phyloP scores from a whole-genome alignment of 2,888 invertebrate genomes.

The Agrotis ipsilon region DNA sequence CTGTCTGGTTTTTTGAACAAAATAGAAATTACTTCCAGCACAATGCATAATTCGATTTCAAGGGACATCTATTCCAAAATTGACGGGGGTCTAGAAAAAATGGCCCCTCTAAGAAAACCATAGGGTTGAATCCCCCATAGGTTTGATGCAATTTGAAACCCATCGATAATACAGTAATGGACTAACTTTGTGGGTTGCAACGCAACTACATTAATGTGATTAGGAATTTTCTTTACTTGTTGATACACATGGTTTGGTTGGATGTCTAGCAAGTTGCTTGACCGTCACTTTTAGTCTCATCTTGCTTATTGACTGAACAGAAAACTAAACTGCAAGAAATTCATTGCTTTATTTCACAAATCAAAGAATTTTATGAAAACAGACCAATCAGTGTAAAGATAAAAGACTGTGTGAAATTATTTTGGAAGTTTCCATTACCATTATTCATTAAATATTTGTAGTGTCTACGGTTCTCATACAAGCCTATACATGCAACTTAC shows the following conservation, averaged over 20 bases:
- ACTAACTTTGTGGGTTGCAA: slow-evolving; percentile 86
- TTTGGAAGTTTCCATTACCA: background rate
- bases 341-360: no score
- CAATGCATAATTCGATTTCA: slow-evolving; percentile 56
- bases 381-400: background rate
- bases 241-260: slow-evolving; percentile 64
- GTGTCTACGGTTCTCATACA: background rate
- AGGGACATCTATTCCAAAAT: slow-evolving; percentile 54
- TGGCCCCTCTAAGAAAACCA: slow-evolving; percentile 62
- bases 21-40: slow-evolving; percentile 29
- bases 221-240: slow-evolving; percentile 77
- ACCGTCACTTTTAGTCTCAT: background rate
- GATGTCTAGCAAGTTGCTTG: slow-evolving; percentile 3
- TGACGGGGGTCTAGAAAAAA: slow-evolving; percentile 46
- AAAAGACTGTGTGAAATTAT: background rate
- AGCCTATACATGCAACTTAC: background rate
- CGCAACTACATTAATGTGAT: slow-evolving; percentile 88
- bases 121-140: slow-evolving; percentile 80
- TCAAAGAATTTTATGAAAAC: background rate
- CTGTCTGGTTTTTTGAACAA: background rate
- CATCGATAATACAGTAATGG: slow-evolving; percentile 88
- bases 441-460: background rate
- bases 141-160: slow-evolving; percentile 87
- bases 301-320: no score
- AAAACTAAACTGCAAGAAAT: background rate